Conservation (phyloP, 2,888 invertebrate genomes). For the Biston betularia region DNA sequence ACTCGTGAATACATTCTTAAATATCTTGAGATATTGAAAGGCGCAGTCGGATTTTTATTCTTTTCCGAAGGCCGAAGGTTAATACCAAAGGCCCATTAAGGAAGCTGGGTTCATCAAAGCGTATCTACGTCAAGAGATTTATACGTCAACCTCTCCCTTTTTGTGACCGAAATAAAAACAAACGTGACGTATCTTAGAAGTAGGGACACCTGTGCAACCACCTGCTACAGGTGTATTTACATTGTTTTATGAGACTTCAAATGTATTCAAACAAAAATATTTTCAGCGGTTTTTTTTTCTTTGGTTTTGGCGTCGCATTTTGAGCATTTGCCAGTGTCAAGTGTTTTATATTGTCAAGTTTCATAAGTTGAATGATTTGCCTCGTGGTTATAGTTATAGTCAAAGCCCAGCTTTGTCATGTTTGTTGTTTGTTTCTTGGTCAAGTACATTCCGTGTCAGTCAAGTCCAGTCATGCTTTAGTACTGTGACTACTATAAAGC, state of each 20-base stretch:
- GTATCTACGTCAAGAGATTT: constrained; percentile 22
- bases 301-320: no score
- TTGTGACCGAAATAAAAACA: constrained; percentile 16
- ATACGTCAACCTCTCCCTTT: constrained; percentile 10
- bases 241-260: neutral
- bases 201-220: constrained; percentile 7
- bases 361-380: no score
- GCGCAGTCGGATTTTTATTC: constrained; percentile 11
- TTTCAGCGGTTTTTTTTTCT: no score
- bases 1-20: no score
- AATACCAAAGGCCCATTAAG: constrained; percentile 22
- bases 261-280: neutral
- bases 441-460: no score
- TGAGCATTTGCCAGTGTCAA: no score
- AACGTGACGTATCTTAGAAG: constrained; percentile 11
- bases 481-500: no score
- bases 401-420: no score
- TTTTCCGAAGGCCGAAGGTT: constrained; percentile 23
- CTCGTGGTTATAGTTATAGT: no score
- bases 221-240: constrained; percentile 7
- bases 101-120: constrained; percentile 20
- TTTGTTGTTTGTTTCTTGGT: no score
- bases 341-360: no score
- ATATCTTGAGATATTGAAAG: constrained; percentile 8
- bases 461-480: no score